Evolutionary conservation across 2,888 invertebrate genomes (phyloP), one percentile per base, ranked within the genome.

Genomic region (Erebia palarica): DNA sequence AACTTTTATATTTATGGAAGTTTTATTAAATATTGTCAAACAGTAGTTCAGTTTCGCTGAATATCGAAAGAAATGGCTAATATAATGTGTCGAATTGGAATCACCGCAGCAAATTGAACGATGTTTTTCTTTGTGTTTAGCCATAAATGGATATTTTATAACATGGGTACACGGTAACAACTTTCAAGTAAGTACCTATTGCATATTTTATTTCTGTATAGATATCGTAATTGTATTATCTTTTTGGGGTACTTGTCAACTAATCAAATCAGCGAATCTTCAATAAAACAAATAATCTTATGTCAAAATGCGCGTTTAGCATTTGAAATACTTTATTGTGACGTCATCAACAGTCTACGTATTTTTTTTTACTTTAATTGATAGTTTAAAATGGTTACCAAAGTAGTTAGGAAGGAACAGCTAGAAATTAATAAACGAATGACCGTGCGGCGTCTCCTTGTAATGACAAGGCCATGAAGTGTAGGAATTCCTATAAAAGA

Each of bases 201-300:
- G 67, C 71, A 75, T 55, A 67, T 72, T 73, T 73, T 70, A 68
- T 73, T 72, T 71, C 72, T 73, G 73, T 59, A 72, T 70, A 71
- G 71, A 71, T 58, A 68, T 73, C 73, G 71, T 47, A 63, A 49
- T 27, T 21, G 11, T 27, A 13, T 27, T 16, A 1, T 16, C 9
- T 18, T 55, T 9, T 18, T 53, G 16, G n/a, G 5, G 36, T 27
- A 27, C 4, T 27, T 2, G 27, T 4, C 36, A 36, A 36, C 36
- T 7, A 7, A 36, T 36, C 36, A 36, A 36, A 36, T 36, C 36
- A 36, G 36, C 36, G 7, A 36, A 36, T 36, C 36, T 27, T 27
- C 27, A 27, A 3, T 27, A 0, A 27, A 27, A 27, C 27, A 27
- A 27, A 27, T 27, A 1, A 1, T 27, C 27, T 3, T 4, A 27